Evolutionary conservation across 2,888 invertebrate species (phyloP), one percentile per base, ranked within the genome.

Genomic region (Acleris emargana): DNA sequence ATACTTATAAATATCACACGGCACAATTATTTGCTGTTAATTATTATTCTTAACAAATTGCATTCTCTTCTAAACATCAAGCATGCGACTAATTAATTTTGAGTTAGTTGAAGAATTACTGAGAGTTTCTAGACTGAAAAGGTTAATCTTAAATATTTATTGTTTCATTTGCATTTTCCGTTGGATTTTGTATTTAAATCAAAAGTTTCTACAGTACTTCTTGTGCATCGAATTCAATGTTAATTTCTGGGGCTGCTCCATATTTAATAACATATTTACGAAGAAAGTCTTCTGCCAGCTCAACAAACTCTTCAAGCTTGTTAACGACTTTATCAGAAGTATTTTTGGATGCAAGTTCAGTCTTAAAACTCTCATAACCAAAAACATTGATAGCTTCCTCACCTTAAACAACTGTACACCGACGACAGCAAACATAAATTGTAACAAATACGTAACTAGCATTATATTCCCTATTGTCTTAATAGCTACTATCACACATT

Each of bases 371-470:
- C 45, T 45, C 55, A 42, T 13, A 16, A 22, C 51, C 9, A 50
- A 55, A 45, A 47, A 61, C 51, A 60, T 16, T 57, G 42, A 53
- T 7, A 17, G 45, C 45, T 17, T 18, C 42, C 94, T 95, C 95
- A 97, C 97, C 97, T 99, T 99, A 95, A 99, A 99, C 82, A 99
- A 96, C 94, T 99, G 99, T 92, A 99, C 99, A 94, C 99, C 99
- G 93, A 99, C 99, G 93, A 99, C 99, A 94, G 99, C 99, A 93
- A 99, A 99, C 99, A 99, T 99, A 95, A 99, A 99, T 96, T 99
- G 98, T 93, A 99, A 97, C 92, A 99, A 97, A 95, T 98, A 98
- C 91, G 99, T 99, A 94, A 99, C 99, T 96, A 99, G 95, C 97
- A 99, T 98, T 94, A 99, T 99, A 96, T 99, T 99, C 93, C 99